These are phyloP conservation scores for Ennomos erosarius DNA, from an alignment of 2,888 invertebrate species.

Conservation along the genomic window DNA sequence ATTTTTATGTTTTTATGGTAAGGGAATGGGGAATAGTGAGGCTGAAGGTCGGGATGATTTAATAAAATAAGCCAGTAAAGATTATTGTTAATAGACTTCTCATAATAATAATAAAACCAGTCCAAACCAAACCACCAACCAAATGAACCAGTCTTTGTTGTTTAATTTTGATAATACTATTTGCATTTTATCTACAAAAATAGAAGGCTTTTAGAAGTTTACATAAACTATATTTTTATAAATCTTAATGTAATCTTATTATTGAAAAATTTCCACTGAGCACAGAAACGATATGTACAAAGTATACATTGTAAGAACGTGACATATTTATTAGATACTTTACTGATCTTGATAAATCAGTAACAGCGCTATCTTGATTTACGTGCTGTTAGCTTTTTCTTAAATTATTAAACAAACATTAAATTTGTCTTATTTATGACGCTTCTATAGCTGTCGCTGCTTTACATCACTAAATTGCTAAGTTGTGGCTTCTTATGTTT, in stretches of 20 bases:
- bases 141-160: constrained; percentile 3
- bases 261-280: constrained; percentile 55
- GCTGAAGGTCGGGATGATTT: too few relatives aligned
- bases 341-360: constrained; percentile 69
- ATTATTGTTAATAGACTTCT: too few relatives aligned
- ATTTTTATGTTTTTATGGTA: too few relatives aligned
- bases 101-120: not conserved
- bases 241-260: constrained; percentile 42
- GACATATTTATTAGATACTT: constrained; percentile 68
- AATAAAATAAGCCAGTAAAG: too few relatives aligned
- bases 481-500: constrained; percentile 1
- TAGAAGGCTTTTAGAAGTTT: constrained; percentile 21
- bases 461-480: constrained; percentile 13
- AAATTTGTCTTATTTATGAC: constrained; percentile 41
- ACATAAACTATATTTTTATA: constrained; percentile 25
- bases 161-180: not conserved
- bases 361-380: constrained; percentile 64
- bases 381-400: constrained; percentile 52
- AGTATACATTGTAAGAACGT: constrained; percentile 55
- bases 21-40: too few relatives aligned
- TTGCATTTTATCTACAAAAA: not conserved
- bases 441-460: constrained; percentile 26
- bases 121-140: too few relatives aligned
- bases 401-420: constrained; percentile 44
- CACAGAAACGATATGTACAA: constrained; percentile 40